Evolutionary conservation across 1,140 invertebrate species (phyloP).

Genomic region (Eciton burchellii): DNA sequence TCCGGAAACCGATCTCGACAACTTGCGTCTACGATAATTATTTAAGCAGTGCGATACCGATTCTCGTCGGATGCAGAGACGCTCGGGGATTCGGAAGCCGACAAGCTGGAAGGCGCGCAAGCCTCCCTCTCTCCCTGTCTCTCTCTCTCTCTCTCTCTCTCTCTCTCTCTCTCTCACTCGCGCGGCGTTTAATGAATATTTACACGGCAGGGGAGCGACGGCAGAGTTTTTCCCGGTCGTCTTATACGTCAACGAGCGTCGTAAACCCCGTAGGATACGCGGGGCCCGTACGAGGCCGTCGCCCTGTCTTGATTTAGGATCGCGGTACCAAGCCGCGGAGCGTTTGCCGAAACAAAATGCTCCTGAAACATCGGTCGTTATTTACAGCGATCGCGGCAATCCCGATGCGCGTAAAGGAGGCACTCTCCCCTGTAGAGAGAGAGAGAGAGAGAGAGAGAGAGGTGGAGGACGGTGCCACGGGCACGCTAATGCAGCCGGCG

Average conservation of each 20-base stretch:
- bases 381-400: conserved; percentile 42
- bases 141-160: conserved; percentile 13
- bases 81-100: background rate
- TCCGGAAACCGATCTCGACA: too few relatives aligned
- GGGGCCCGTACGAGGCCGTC: conserved; percentile 32
- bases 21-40: too few relatives aligned
- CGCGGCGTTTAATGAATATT: conserved; percentile 59
- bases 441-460: too few relatives aligned
- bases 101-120: background rate
- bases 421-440: too few relatives aligned
- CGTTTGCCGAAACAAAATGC: conserved; percentile 25
- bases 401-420: too few relatives aligned
- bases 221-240: conserved; percentile 22
- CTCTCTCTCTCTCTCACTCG: conserved; percentile 14
- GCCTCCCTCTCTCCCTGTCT: too few relatives aligned
- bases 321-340: background rate
- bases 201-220: conserved; percentile 22
- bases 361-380: conserved; percentile 7
- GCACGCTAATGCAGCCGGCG: conserved; percentile 40
- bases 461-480: too few relatives aligned
- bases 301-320: conserved; percentile 31
- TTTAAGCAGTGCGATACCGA: background rate
- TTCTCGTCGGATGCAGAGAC: background rate
- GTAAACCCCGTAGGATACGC: conserved; percentile 72
- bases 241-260: conserved; percentile 65